A percentile compares a stretch with the other conserved stretches of the same genome.
phyloP scores from a whole-genome alignment of 2,113 vertebrate genomes.

The Butastur rufipennis region DNA sequence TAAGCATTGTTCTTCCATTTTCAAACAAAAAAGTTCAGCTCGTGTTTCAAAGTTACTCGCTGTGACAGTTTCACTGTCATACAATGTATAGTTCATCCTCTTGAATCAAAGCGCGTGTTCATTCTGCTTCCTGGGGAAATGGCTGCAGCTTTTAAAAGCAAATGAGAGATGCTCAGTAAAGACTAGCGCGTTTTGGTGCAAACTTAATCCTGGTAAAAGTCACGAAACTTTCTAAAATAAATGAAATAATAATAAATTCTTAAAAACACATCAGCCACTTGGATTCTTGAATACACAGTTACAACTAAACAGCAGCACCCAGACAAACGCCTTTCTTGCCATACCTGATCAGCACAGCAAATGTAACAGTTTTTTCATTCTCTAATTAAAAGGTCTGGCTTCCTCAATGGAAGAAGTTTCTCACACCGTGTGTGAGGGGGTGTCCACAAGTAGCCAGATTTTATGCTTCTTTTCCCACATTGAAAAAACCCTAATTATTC shows the following conservation, averaged over 20 bases:
- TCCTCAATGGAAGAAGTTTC: neutral
- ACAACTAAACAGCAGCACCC: neutral
- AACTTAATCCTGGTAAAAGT: neutral
- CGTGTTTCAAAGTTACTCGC: neutral
- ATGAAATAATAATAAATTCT: neutral
- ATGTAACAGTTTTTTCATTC: neutral
- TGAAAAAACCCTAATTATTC: neutral
- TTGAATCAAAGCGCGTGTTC: rapidly evolving
- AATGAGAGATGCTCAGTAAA: neutral
- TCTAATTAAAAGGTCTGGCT: neutral
- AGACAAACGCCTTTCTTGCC: rapidly evolving
- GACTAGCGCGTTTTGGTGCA: neutral
- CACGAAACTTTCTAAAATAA: neutral
- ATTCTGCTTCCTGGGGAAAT: neutral
- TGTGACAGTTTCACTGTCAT: neutral
- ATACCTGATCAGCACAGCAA: neutral
- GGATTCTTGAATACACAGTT: neutral
- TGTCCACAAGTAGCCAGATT: neutral
- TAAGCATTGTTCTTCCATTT: neutral
- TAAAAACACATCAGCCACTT: neutral
- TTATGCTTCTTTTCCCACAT: neutral
- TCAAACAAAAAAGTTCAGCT: neutral
- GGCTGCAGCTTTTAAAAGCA: neutral
- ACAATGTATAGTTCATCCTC: neutral
- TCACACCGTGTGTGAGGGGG: rapidly evolving